Evolutionary conservation across 2,113 vertebrate species (phyloP).

Genomic region (Xyliphius kryptos): DNA sequence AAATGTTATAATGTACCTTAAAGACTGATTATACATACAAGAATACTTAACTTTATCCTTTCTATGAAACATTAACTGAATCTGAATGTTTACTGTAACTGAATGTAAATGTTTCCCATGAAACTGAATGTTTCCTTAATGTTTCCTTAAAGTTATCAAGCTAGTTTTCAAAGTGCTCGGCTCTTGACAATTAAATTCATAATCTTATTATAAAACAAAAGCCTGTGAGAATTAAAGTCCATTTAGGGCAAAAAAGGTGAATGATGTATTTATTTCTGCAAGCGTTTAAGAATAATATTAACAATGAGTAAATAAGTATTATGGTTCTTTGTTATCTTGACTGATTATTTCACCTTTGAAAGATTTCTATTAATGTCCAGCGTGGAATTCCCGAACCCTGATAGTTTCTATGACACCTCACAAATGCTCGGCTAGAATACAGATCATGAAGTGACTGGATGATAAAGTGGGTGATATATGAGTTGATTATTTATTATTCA

Average conservation of each 20-base stretch:
- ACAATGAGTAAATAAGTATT: background rate
- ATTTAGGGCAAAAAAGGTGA: background rate
- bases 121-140: too few relatives aligned
- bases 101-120: too few relatives aligned
- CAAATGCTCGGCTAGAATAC: conserved; percentile 21
- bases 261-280: background rate
- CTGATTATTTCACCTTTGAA: too few relatives aligned
- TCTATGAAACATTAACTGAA: too few relatives aligned
- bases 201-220: background rate
- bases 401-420: conserved; percentile 19
- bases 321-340: background rate
- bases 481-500: too few relatives aligned
- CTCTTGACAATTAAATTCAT: background rate
- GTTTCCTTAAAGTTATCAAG: background rate
- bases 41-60: too few relatives aligned
- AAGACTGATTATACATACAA: too few relatives aligned
- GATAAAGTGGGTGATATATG: too few relatives aligned
- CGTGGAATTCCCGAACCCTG: too few relatives aligned
- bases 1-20: too few relatives aligned
- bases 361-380: too few relatives aligned
- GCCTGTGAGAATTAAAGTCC: background rate
- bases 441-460: conserved; percentile 24
- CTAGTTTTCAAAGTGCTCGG: background rate
- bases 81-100: too few relatives aligned
- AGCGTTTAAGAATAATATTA: background rate